Evolutionary conservation across 2,888 invertebrate genomes (phyloP).

Genomic region (Microctonus aethiopoides): DNA sequence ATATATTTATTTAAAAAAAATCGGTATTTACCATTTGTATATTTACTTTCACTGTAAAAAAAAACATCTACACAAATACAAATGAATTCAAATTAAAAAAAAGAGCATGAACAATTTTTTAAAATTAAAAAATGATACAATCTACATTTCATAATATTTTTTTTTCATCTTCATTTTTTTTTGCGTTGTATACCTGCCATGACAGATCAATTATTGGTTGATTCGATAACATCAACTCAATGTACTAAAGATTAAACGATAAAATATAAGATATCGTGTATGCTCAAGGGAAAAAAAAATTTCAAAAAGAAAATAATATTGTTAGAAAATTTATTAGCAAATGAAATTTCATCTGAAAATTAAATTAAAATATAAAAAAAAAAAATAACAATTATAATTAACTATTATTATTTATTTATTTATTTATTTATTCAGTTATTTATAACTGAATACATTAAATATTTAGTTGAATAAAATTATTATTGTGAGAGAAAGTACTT

Average conservation of each 20-base stretch:
- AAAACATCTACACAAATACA: not conserved
- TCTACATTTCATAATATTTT: not conserved
- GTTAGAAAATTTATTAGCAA: not conserved
- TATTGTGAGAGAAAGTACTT: not conserved
- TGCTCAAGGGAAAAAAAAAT: not conserved
- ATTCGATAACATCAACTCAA: not conserved
- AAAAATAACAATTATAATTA: not conserved
- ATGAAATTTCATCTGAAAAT: not conserved
- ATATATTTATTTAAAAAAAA: not conserved
- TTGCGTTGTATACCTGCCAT: not conserved
- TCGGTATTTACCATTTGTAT: constrained; percentile 7
- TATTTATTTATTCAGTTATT: not conserved
- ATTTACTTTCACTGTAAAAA: constrained; percentile 17
- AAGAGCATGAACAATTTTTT: not conserved
- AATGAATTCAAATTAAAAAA: not conserved
- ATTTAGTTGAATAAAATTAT: not conserved
- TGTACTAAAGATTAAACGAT: constrained; percentile 4
- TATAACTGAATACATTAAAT: not conserved
- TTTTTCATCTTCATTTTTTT: not conserved
- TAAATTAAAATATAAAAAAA: not conserved
- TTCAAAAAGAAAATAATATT: not conserved
- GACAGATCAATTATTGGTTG: constrained; percentile 22
- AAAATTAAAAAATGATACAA: not conserved
- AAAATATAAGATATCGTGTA: not conserved
- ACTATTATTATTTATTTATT: not conserved